phyloP scores from a whole-genome alignment of 2,797 vertebrate species.

The Trematomus bernacchii region DNA sequence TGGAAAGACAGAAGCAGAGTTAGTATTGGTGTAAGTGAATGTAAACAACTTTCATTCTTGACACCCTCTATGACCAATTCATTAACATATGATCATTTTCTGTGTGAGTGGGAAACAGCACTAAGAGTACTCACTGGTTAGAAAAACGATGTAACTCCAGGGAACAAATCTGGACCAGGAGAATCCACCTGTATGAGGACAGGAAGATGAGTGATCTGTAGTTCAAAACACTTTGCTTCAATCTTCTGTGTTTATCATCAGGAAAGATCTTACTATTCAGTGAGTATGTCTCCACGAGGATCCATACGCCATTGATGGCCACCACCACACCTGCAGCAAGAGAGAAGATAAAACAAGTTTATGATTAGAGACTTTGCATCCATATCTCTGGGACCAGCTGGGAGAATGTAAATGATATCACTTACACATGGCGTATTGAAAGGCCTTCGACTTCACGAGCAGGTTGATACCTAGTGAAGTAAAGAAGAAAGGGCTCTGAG shows the following conservation, averaged over 20 bases:
- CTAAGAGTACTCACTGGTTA: slow-evolving; percentile 90
- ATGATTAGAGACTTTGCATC: not conserved
- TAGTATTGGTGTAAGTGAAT: slow-evolving; percentile 1
- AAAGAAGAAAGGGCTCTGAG: slow-evolving; percentile 2
- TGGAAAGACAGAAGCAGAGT: slow-evolving; percentile 40
- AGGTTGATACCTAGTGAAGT: slow-evolving; percentile 92
- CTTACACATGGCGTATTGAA: slow-evolving; percentile 98
- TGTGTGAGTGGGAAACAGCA: not conserved
- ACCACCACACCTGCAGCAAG: slow-evolving; percentile 91
- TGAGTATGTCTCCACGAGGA: slow-evolving; percentile 94
- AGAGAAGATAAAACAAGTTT: slow-evolving; percentile 4
- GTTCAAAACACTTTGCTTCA: not conserved
- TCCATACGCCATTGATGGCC: slow-evolving; percentile 96
- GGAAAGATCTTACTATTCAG: slow-evolving; percentile 86
- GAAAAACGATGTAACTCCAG: slow-evolving; percentile 96
- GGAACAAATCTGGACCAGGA: slow-evolving; percentile 92
- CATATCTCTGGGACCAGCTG: not conserved
- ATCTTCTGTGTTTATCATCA: not conserved
- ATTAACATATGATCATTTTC: not conserved
- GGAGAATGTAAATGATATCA: slow-evolving; percentile 45
- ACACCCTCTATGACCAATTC: not conserved
- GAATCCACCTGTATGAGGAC: slow-evolving; percentile 87
- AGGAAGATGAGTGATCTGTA: slow-evolving; percentile 10
- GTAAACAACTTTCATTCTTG: not conserved
- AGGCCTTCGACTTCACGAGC: slow-evolving; percentile 94